Evolutionary conservation across 2,888 invertebrate genomes (phyloP), one percentile per base, ranked within the genome.

Genomic region (Shargacucullia verbasci): DNA sequence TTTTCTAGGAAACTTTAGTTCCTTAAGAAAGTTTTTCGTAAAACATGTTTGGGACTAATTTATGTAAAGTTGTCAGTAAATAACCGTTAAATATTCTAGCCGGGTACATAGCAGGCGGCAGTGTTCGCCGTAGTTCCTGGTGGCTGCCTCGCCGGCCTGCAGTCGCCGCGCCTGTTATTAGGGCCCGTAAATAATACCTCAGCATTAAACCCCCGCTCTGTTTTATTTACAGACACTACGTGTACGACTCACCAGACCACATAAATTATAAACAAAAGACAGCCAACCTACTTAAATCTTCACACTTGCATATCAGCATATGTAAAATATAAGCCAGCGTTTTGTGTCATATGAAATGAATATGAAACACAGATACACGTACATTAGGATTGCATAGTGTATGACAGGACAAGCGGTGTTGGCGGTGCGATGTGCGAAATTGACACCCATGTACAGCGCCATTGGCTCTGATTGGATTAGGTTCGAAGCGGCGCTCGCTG

Each of bases 401-500:
- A 59, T 62, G 74, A 75, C 74, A 73, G 61, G 46, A 46, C 59
- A 65, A 70, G 65, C 64, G 59, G 63, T 63, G 74, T 70, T 77
- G 75, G 73, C 75, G 69, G 76, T 73, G 70, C 84, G 79, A 84
- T 82, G 83, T 86, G 83, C 82, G 83, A 87, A 90, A 91, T 91
- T 89, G 90, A 87, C 89, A 89, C 83, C 81, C 86, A 82, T 81
- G 90, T 89, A 90, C 88, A 81, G 84, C 78, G 82, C 88, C 86
- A 90, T 92, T 87, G 88, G 81, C 81, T 86, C 85, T 91, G 92
- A 93, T 93, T 93, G 91, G 91, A 92, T 93, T 93, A 90, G 87
- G 85, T 88, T 84, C 84, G 86, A 86, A 86, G 86, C 89, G 90
- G 87, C 87, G 86, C 85, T 87, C 86, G 83, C 82, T 85, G 85